A percentile compares a stretch with the other conserved stretches of the same genome.
phyloP scores from a whole-genome alignment of 2,797 vertebrate genomes.

The Oreortyx pictus region DNA sequence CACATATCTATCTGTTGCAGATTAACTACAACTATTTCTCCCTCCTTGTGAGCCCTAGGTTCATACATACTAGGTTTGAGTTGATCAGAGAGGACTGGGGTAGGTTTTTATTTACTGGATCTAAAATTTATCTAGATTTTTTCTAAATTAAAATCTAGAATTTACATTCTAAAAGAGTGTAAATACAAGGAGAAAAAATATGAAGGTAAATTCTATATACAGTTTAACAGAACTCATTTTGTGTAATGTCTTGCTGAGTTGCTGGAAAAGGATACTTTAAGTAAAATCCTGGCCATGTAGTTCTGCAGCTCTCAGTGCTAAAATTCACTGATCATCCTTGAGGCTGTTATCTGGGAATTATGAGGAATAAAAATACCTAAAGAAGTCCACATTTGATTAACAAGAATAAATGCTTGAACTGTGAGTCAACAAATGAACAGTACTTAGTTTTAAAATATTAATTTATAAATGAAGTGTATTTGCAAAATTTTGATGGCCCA shows the following conservation, averaged over 20 bases:
- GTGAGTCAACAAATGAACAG: slow-evolving; percentile 54
- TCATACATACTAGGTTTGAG: neutral
- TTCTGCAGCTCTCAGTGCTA: neutral
- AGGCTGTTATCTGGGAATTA: neutral
- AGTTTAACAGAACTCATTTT: neutral
- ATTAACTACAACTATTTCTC: neutral
- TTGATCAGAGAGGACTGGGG: neutral
- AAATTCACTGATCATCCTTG: neutral
- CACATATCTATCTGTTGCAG: neutral
- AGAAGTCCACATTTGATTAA: slow-evolving; percentile 29
- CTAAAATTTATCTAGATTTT: neutral
- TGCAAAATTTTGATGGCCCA: slow-evolving; percentile 44
- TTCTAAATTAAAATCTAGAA: neutral
- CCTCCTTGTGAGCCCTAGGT: neutral
- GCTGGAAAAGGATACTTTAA: neutral
- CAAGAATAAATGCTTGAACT: slow-evolving; percentile 57
- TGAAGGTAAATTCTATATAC: neutral
- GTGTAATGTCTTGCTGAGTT: neutral
- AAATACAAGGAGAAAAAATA: neutral
- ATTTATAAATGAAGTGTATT: slow-evolving; percentile 46
- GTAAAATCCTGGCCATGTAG: neutral
- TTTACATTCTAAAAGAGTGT: neutral
- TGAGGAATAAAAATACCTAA: slow-evolving; percentile 19
- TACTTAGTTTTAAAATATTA: slow-evolving; percentile 24
- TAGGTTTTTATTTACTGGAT: neutral